Conservation (phyloP, 1,140 invertebrate genomes). For the Brachionus calyciflorus region DNA sequence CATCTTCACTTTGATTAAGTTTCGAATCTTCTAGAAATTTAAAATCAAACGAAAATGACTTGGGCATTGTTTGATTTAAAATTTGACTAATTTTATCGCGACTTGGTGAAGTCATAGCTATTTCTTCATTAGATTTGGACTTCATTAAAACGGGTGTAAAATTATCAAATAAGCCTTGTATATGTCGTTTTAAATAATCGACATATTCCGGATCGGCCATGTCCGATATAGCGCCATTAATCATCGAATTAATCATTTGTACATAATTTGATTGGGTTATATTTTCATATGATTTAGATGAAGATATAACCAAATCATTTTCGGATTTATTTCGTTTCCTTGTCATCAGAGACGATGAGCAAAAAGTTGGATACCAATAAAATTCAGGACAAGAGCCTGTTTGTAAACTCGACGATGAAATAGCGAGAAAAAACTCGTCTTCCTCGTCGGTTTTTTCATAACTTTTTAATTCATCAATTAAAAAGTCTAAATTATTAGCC, state of each 20-base stretch:
- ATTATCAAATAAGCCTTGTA: constrained; percentile 33
- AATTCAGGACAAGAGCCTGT: constrained; percentile 36
- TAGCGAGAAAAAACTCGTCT: constrained; percentile 41
- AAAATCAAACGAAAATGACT: constrained; percentile 30
- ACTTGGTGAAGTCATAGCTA: constrained; percentile 2
- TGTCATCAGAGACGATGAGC: neutral
- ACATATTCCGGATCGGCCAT: constrained; percentile 12
- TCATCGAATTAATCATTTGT: constrained; percentile 37
- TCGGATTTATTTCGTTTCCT: neutral
- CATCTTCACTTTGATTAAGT: neutral
- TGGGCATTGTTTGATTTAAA: constrained; percentile 1
- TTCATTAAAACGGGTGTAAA: constrained; percentile 15
- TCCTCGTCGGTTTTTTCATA: neutral
- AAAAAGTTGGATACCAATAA: neutral
- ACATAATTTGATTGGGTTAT: constrained; percentile 31
- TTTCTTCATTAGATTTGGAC: constrained; percentile 45
- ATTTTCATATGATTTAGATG: constrained; percentile 8
- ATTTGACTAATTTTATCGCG: neutral
- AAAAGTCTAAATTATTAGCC: neutral
- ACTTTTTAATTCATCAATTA: neutral
- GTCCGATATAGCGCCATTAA: constrained; percentile 26
- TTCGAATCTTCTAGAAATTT: constrained; percentile 5
- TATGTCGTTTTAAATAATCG: constrained; percentile 27
- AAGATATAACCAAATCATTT: neutral
- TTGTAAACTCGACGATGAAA: constrained; percentile 2